Conservation (phyloP, 1,140 invertebrate genomes). For the Lepidostoma basale region DNA sequence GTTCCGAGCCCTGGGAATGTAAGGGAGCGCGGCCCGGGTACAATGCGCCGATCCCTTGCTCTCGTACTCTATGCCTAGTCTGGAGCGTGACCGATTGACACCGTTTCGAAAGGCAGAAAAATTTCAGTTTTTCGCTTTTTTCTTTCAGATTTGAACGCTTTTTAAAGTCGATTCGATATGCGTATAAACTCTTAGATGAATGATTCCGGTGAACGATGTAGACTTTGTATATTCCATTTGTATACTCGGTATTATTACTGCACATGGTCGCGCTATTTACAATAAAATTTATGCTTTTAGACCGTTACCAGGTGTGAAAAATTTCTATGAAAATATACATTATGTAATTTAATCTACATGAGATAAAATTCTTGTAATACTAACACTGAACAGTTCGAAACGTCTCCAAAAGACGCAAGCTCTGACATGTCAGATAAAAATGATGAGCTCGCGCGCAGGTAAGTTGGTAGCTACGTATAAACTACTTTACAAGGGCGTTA, state of each 20-base stretch:
- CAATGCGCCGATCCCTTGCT: background rate
- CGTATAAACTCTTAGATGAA: conserved; percentile 45
- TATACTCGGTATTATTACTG: conserved; percentile 26
- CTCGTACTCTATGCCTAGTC: background rate
- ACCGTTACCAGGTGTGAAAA: conserved; percentile 44
- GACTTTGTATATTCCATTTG: conserved; percentile 6
- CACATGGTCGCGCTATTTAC: conserved; percentile 29
- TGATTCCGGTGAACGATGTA: conserved; percentile 26
- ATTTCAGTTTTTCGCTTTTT: conserved; percentile 46
- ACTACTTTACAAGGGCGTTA: no score
- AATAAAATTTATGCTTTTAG: conserved; percentile 11
- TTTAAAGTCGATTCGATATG: conserved; percentile 44
- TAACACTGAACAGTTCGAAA: background rate
- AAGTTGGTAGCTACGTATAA: no score
- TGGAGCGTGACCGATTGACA: conserved; percentile 36
- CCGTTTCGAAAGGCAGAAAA: conserved; percentile 46
- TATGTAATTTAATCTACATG: conserved; percentile 13
- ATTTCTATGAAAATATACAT: conserved; percentile 26
- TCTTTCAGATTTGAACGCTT: conserved; percentile 47
- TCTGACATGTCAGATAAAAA: conserved; percentile 5
- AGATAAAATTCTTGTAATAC: conserved; percentile 8
- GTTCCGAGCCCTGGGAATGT: conserved; percentile 13
- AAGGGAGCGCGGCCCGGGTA: background rate
- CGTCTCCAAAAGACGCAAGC: background rate
- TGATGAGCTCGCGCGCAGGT: background rate